Conservation (phyloP, 1,140 invertebrate genomes). For the Cyphomyrmex costatus region DNA sequence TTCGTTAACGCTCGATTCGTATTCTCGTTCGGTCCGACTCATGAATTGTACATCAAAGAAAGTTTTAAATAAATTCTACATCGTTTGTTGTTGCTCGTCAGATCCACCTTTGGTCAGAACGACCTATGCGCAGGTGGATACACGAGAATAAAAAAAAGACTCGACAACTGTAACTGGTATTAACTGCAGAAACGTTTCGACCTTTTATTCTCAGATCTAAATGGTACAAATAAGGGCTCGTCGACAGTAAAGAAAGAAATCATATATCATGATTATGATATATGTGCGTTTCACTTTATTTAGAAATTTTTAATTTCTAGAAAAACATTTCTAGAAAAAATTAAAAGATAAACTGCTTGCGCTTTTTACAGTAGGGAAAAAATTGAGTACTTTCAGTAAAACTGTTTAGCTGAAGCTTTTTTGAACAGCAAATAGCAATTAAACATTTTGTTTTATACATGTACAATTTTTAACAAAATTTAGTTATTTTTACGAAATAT, state of each 20-base stretch:
- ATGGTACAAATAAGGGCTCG: constrained; percentile 7
- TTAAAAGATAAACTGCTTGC: background rate
- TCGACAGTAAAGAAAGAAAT: background rate
- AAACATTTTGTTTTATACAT: too few relatives aligned
- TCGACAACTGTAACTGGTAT: constrained; percentile 4
- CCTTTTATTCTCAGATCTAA: constrained; percentile 12
- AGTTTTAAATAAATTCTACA: constrained; percentile 51
- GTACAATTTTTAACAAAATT: too few relatives aligned
- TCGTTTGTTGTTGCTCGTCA: constrained; percentile 23
- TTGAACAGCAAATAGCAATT: too few relatives aligned
- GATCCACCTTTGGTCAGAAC: background rate
- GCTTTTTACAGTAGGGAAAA: background rate
- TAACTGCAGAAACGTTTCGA: background rate
- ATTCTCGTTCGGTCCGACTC: background rate
- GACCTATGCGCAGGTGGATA: background rate
- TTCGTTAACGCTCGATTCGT: constrained; percentile 15
- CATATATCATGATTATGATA: background rate
- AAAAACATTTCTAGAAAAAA: background rate
- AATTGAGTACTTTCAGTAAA: too few relatives aligned
- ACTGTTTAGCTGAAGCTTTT: too few relatives aligned
- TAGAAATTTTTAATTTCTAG: constrained; percentile 4
- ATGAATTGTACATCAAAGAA: constrained; percentile 38
- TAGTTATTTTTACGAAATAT: too few relatives aligned
- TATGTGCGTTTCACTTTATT: background rate
- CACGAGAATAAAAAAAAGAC: constrained; percentile 10